Conservation (phyloP, 2,113 vertebrate species). For the Macheiramphus alcinus region DNA sequence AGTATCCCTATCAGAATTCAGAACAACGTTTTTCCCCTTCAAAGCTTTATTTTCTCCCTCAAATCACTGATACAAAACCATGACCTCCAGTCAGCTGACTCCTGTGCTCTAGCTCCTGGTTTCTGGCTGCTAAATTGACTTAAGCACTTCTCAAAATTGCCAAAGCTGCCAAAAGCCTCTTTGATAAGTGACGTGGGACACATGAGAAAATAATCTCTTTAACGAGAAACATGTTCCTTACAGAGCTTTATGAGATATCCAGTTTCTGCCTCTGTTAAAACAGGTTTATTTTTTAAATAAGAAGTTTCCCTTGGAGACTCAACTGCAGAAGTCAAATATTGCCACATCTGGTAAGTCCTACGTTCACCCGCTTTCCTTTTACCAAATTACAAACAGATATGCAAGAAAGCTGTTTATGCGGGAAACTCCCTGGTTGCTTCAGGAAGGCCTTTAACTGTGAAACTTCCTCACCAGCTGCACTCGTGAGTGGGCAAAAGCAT, state of each 20-base stretch:
- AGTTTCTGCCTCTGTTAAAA: not conserved
- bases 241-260: not conserved
- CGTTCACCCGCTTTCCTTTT: not conserved
- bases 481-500: not conserved
- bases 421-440: not conserved
- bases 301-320: not conserved
- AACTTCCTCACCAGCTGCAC: not conserved
- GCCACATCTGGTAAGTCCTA: not conserved
- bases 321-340: not conserved
- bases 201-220: not conserved
- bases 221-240: not conserved
- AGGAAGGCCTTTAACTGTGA: not conserved
- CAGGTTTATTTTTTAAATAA: not conserved
- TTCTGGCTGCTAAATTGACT: slow-evolving; percentile 12
- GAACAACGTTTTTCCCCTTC: not conserved
- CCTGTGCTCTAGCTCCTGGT: not conserved
- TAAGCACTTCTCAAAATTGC: not conserved
- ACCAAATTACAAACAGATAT: not conserved
- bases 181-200: not conserved
- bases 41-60: not conserved
- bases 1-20: not conserved
- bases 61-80: not conserved
- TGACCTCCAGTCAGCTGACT: not conserved
- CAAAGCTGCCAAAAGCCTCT: slow-evolving; percentile 11
- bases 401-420: not conserved